phyloP scores from a whole-genome alignment of 2,113 vertebrate genomes.

The Dasyornis broadbenti region DNA sequence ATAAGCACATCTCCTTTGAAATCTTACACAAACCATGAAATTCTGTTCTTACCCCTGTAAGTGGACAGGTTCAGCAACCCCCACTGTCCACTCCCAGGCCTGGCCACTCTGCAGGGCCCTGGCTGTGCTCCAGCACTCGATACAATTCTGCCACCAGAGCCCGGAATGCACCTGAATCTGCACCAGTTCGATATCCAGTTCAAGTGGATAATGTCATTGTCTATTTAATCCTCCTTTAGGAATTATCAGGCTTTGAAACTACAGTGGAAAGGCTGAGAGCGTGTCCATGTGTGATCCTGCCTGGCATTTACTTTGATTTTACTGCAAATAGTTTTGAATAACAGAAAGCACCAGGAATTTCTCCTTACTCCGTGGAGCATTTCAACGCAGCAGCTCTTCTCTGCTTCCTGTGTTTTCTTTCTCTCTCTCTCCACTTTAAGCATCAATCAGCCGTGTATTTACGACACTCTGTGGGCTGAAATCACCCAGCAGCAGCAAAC shows the following conservation, averaged over 20 bases:
- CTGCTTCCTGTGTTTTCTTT: neutral
- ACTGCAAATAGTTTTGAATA: constrained; percentile 46
- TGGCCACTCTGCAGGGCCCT: neutral
- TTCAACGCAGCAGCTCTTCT: constrained; percentile 7
- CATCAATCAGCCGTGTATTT: neutral
- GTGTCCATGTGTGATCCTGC: neutral
- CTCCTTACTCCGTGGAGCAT: neutral
- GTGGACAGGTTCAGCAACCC: neutral
- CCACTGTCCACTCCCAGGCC: neutral
- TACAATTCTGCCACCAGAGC: neutral
- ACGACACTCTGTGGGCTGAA: neutral
- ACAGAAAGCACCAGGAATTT: constrained; percentile 25
- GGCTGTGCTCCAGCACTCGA: neutral
- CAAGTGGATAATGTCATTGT: constrained; percentile 34
- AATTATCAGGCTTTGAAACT: constrained; percentile 23
- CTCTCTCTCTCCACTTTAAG: neutral
- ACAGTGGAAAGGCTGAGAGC: constrained; percentile 5
- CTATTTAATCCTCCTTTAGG: constrained; percentile 37
- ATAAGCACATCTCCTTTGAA: neutral
- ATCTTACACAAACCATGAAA: neutral
- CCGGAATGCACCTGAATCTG: neutral
- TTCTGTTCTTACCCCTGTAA: neutral
- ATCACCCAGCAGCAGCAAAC: constrained; percentile 1
- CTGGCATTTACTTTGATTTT: constrained; percentile 62
- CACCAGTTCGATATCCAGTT: neutral